Percentiles rank a stretch among this genome's conserved stretches.
Evolutionary conservation across 2,113 vertebrate genomes (phyloP).

Genomic region (Chionomys nivalis): DNA sequence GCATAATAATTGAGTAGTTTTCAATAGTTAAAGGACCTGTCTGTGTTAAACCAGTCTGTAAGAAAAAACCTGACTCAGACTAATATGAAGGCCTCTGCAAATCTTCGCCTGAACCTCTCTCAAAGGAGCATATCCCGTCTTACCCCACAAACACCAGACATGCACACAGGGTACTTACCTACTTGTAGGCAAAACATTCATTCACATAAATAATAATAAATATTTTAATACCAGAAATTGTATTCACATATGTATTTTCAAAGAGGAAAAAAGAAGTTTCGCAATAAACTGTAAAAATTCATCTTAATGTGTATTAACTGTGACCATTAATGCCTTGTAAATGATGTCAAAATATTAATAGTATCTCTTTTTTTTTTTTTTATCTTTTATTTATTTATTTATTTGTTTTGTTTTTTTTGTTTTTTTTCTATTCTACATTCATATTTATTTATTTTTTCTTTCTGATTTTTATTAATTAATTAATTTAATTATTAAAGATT

Average conservation of each 20-base stretch:
- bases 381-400: no score
- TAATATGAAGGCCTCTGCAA: background rate
- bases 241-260: background rate
- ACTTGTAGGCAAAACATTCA: background rate
- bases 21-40: background rate
- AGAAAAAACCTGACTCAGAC: background rate
- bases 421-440: no score
- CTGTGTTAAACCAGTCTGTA: background rate
- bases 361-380: no score
- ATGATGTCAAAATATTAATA: background rate
- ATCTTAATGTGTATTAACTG: background rate
- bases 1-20: background rate
- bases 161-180: background rate
- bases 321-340: background rate
- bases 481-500: no score
- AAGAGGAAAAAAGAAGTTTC: background rate
- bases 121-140: background rate
- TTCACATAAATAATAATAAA: background rate
- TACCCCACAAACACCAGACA: background rate
- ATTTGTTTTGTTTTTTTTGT: no score
- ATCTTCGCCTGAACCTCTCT: background rate
- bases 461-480: no score
- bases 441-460: no score
- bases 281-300: background rate
- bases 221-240: background rate